Base-by-base conservation (phyloP, 2,113 vertebrate species). In the Mesembrinibis cayennensis region DNA sequence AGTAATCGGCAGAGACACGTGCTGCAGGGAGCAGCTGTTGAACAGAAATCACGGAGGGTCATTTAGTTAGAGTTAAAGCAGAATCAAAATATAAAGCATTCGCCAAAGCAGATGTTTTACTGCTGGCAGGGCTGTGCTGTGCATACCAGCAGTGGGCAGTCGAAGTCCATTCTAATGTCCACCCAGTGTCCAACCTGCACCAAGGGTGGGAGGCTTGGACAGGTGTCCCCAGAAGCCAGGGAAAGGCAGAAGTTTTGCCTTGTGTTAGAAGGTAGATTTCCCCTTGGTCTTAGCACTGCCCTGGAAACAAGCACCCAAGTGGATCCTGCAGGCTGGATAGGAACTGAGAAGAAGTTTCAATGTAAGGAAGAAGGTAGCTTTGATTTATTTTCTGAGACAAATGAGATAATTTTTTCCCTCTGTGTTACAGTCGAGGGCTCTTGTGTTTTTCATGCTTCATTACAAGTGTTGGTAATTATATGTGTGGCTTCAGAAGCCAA, bases 401-500 rank as follows among this genome's bases (percentile, higher is more conserved):
- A 66, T 94, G 55, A 72, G 69, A 34, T 88, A 15, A 86, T 95
- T 92, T 91, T 45, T 94, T 90, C 74, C 38, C 69, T 87, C 49
- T 16, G 4, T 55, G 55, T 77, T 56, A 78, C 53, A 74, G 90
- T 76, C 47, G 30, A 32, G 73, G 87, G 69, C 77, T 85, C 53
- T 74, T 97, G 89, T 90, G 81, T 91, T 95, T 94, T 95, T 98
- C 77, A 84, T 97, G 93, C 82, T 96, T 97, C 95, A 98, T 97
- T 98, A 95, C 58, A 95, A 96, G 93, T 95, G 93, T 96, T 96
- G 97, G 91, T 97, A 97, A 97, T 97, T 88, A 96, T 88, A 97
- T 96, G 90, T 96, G 81, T 92, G 89, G 90, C 66, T 94, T 95
- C 94, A 97, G 88, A 96, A 89, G 83, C 72, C 94, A 97, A 97